Conservation (phyloP, 2,888 invertebrate genomes). For the Hemicrepidius hirtus region DNA sequence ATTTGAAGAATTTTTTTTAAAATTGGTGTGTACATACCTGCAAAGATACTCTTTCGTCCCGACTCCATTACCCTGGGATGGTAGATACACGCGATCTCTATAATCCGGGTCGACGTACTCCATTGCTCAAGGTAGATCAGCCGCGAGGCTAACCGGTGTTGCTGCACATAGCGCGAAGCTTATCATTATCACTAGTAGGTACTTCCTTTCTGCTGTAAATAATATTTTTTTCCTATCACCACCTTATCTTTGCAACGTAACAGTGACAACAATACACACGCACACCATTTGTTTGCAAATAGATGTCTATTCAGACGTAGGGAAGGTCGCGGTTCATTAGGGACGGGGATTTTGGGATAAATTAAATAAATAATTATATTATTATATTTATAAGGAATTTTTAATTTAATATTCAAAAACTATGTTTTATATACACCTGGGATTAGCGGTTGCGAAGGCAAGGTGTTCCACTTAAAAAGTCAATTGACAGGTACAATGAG, state of each 20-base stretch:
- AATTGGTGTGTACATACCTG: conserved; percentile 45
- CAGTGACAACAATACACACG: conserved; percentile 16
- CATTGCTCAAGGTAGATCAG: conserved; percentile 42
- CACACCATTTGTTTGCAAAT: conserved; percentile 21
- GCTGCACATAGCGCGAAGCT: conserved; percentile 32
- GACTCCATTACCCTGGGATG: conserved; percentile 53
- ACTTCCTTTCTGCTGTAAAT: conserved; percentile 32
- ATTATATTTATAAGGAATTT: neutral
- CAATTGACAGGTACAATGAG: no score
- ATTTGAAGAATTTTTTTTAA: neutral
- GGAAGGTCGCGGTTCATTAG: conserved; percentile 3
- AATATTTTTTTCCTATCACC: conserved; percentile 35
- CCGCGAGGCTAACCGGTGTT: conserved; percentile 38
- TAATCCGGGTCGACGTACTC: conserved; percentile 44
- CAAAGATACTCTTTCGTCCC: conserved; percentile 54
- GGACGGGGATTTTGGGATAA: neutral
- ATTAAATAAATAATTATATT: no score
- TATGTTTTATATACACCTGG: no score
- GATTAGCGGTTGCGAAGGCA: no score
- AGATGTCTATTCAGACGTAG: neutral
- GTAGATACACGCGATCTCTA: conserved; percentile 56
- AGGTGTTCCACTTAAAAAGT: no score
- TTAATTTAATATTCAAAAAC: no score
- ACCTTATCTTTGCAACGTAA: conserved; percentile 38
- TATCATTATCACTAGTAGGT: conserved; percentile 27